Base-by-base conservation (phyloP, 2,113 vertebrate species). In the Amphilophus citrinellus region DNA sequence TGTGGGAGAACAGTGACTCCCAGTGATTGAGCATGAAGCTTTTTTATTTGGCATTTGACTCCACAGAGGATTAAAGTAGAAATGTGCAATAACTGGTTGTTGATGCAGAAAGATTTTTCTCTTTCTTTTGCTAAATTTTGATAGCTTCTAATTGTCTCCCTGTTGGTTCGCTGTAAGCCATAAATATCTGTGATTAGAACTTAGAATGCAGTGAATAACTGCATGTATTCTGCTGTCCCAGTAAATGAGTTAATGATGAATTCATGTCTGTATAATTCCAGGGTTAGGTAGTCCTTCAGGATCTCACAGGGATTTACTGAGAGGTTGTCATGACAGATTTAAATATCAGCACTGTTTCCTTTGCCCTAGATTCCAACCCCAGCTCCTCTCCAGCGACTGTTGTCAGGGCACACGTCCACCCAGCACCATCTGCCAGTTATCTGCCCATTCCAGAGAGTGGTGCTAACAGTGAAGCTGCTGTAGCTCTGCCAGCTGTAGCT, bases 321-420 rank as follows among this genome's bases (percentile, higher is more conserved):
- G 20, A 2, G 47, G 50, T 10, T 6, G 13, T 76, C 76, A 56
- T 2, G 20, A 35, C 58, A 22, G 24, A 80, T 73, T 42, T 75
- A 22, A 84, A 73, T 86, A 56, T 27, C 37, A 47, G 2, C 22
- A 14, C 71, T 80, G 27, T 89, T 79, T 87, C 47, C 30, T 90
- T 76, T 84, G 60, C 8, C 50, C 83, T 60, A 94, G 89, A 76
- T 87, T 63, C 87, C 84, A 84, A 9, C 63, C 53, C 90, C 27
- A 10, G 61, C 89, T 85, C 71, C 10, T 56, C 90, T 84, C 47
- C 87, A 56, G n/a, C 68, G 2, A 88, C 84, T 22, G 89, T 92
- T 15, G 76, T 84, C 66, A 86, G 3, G n/a, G 94, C 86, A 7
- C 91, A 92, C 13, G 84, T 95, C 83, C 95, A 94, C 53, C 90